phyloP scores from a whole-genome alignment of 2,113 vertebrate genomes.

The Panthera leo region DNA sequence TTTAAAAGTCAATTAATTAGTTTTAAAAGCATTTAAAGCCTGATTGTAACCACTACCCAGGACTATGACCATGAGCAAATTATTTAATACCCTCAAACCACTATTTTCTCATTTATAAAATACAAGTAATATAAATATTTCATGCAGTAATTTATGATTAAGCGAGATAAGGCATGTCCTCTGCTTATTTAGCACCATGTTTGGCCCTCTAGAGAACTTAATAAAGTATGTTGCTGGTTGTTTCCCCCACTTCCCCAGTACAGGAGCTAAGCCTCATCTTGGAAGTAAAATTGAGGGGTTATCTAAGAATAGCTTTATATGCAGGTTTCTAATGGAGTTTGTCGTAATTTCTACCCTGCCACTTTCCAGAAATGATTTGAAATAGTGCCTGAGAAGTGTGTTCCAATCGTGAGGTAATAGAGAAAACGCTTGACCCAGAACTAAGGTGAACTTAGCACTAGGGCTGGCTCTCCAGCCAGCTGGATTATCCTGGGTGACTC shows the following conservation, averaged over 20 bases:
- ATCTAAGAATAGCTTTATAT: constrained; percentile 3
- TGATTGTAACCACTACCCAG: not conserved
- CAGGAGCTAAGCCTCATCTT: not conserved
- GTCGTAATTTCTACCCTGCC: not conserved
- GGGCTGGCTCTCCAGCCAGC: not conserved
- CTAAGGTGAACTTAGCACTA: not conserved
- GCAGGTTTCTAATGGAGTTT: constrained; percentile 39
- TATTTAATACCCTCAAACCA: not conserved
- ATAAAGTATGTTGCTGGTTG: not conserved
- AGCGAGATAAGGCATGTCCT: not conserved
- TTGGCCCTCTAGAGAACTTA: not conserved
- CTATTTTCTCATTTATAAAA: not conserved
- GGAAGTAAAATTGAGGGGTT: not conserved
- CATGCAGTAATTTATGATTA: not conserved
- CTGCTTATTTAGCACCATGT: not conserved
- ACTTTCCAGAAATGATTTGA: constrained; percentile 35
- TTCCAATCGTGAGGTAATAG: not conserved
- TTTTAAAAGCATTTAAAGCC: constrained; percentile 20
- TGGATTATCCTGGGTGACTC: not conserved
- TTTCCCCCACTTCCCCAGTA: not conserved
- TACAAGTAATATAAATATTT: not conserved
- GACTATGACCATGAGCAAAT: constrained; percentile 26
- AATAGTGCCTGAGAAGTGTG: not conserved
- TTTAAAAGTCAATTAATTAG: constrained; percentile 42
- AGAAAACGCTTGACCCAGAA: constrained; percentile 3